A percentile compares a stretch with the other conserved stretches of the same genome.
phyloP scores from a whole-genome alignment of 2,797 vertebrate species.

The Spea hammondii region DNA sequence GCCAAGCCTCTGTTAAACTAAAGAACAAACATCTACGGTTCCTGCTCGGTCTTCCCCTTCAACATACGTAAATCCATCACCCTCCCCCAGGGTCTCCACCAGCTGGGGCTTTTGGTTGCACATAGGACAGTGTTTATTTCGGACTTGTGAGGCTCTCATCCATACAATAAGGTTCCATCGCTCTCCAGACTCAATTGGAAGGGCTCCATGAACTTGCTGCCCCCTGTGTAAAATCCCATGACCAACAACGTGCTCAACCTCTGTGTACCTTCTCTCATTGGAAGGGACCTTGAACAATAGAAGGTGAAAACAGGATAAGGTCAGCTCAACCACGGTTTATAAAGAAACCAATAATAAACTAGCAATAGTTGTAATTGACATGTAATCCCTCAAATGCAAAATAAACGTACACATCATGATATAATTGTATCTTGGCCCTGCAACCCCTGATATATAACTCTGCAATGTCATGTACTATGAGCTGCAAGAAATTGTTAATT shows the following conservation, averaged over 20 bases:
- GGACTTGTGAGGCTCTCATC: constrained; percentile 83
- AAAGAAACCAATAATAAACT: too few species aligned
- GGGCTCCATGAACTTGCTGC: constrained; percentile 89
- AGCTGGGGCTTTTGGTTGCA: constrained; percentile 77
- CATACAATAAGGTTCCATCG: constrained; percentile 95
- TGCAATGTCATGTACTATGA: too few species aligned
- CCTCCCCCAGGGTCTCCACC: constrained; percentile 75
- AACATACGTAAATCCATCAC: constrained; percentile 83
- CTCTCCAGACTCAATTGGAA: constrained; percentile 81
- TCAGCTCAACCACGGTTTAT: neutral
- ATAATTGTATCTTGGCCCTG: too few species aligned
- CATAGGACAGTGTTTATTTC: constrained; percentile 91
- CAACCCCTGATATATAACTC: too few species aligned
- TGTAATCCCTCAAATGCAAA: too few species aligned
- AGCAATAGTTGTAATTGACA: too few species aligned
- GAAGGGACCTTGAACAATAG: constrained; percentile 72
- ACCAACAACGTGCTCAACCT: constrained; percentile 74
- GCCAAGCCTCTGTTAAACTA: constrained; percentile 55
- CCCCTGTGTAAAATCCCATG: constrained; percentile 87
- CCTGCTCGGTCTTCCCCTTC: fast-evolving
- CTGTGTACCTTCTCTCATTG: constrained; percentile 72
- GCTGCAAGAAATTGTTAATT: too few species aligned
- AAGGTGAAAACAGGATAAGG: neutral
- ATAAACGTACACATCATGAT: too few species aligned
- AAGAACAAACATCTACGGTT: constrained; percentile 58